A percentile compares a stretch with the other conserved stretches of the same genome.
These are phyloP conservation scores for Pogonognathellus flavescens DNA, from an alignment of 1,140 invertebrate genomes.

Conservation along the genomic window DNA sequence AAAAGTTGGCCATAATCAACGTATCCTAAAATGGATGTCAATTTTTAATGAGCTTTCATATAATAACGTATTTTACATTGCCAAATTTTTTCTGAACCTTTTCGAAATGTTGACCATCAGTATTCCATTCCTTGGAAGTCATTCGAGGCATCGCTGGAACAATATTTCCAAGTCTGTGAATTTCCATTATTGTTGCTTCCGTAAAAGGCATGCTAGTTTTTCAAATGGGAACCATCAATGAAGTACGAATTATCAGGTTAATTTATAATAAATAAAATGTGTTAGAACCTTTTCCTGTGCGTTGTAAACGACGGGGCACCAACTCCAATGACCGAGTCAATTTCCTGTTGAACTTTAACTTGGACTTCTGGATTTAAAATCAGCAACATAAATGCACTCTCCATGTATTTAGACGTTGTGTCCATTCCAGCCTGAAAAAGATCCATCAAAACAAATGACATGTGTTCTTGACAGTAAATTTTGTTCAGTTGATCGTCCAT, in stretches of 20 bases:
- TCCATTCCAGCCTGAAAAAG: too few relatives aligned
- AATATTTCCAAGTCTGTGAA: slow-evolving; percentile 51
- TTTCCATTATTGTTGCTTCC: slow-evolving; percentile 56
- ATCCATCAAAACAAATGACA: not conserved
- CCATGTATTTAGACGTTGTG: not conserved
- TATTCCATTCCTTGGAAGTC: not conserved
- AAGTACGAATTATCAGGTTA: too few relatives aligned
- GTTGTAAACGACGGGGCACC: too few relatives aligned
- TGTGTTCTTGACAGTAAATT: slow-evolving; percentile 1
- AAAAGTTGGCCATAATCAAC: too few relatives aligned
- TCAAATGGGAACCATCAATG: not conserved
- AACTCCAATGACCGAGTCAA: too few relatives aligned
- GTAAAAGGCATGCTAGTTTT: slow-evolving; percentile 61
- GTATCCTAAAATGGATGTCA: too few relatives aligned
- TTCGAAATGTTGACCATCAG: not conserved
- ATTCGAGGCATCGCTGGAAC: slow-evolving; percentile 15
- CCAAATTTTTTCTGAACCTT: too few relatives aligned
- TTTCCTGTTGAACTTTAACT: too few relatives aligned
- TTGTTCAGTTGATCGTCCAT: not conserved
- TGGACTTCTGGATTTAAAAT: too few relatives aligned
- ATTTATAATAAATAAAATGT: not conserved
- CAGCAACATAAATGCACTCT: too few relatives aligned
- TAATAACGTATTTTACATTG: too few relatives aligned
- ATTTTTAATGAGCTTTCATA: too few relatives aligned
- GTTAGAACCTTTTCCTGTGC: not conserved